Base-by-base conservation (phyloP, 2,888 invertebrate genomes). In the Noctua janthina region DNA sequence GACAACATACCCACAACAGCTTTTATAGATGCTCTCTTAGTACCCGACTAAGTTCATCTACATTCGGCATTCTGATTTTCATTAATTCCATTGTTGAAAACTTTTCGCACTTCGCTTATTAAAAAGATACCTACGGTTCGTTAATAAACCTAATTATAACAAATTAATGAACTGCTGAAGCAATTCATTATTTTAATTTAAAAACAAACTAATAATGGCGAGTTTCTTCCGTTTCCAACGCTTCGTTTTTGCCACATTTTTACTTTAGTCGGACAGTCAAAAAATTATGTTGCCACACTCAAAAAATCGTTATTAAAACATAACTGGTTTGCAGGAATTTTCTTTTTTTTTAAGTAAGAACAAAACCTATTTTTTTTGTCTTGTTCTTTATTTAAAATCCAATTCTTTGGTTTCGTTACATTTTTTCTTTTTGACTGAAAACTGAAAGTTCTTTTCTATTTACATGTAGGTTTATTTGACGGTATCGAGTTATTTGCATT, bases 241-340 rank as follows among this genome's bases (percentile, higher is more conserved):
- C 56, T 67, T 68, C 15, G 62, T 62, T 69, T 72, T 56, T 76
- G 29, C 29, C 59, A 78, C n/a, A 73, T 81, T 68, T 68, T 78
- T 46, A 62, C 62, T 73, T 51, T 15, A 66, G 20, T 35, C 20
- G 23, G 39, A n/a, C 39, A n/a, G n/a, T 59, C 62, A 71, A 81
- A 67, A 71, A 82, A 84, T 82, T 81, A 74, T 46, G 72, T 75
- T 74, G 66, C 66, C 64, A 82, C 70, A n/a, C 75, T 85, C 79
- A 75, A 81, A 85, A 83, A 79, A 49, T 70, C 39, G 73, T 69
- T 79, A 78, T 62, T 71, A 49, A 74, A 83, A 71, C 39, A 71
- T 81, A 79, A 72, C 59, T 75, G 77, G 71, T 62, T 76, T 75
- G 43, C 51, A 66, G 54, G 43, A 70, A 59, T 74, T 29, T 74